A percentile compares a stretch with the other conserved stretches of the same genome.
Conservation (phyloP, 2,888 invertebrate genomes). For the Sylvicola fuscatus region DNA sequence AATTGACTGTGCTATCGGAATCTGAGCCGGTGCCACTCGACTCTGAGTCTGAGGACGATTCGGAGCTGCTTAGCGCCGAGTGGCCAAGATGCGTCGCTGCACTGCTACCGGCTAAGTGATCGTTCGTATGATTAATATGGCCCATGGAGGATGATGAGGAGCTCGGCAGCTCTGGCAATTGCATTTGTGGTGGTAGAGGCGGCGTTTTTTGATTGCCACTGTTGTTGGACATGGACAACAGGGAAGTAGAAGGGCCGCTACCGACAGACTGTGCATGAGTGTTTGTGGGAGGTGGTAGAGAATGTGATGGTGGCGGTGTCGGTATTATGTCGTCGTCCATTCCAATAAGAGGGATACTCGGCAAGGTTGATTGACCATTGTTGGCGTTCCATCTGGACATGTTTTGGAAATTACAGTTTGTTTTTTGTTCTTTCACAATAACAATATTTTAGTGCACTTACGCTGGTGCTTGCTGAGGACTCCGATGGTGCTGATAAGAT, state of each 20-base stretch:
- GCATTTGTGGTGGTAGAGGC: too few species aligned
- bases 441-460: conserved; percentile 12
- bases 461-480: conserved; percentile 25
- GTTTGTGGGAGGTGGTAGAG: conserved; percentile 10
- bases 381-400: conserved; percentile 35
- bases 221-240: conserved; percentile 3
- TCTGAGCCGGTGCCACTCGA: conserved; percentile 23
- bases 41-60: conserved; percentile 23
- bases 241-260: too few species aligned
- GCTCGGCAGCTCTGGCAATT: conserved; percentile 6
- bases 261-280: conserved; percentile 7
- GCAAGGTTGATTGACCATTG: conserved; percentile 44
- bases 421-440: neutral
- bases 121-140: neutral
- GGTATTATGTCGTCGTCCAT: conserved; percentile 32
- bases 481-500: conserved; percentile 20
- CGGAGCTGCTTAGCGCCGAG: conserved; percentile 17
- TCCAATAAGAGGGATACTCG: conserved; percentile 56
- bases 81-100: too few species aligned
- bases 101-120: neutral
- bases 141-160: conserved; percentile 5
- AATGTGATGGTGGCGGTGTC: conserved; percentile 11
- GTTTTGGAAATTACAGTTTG: conserved; percentile 1
- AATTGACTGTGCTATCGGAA: conserved; percentile 14
- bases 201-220: neutral